Base-by-base conservation (phyloP, 2,113 vertebrate species). In the Athene cunicularia region DNA sequence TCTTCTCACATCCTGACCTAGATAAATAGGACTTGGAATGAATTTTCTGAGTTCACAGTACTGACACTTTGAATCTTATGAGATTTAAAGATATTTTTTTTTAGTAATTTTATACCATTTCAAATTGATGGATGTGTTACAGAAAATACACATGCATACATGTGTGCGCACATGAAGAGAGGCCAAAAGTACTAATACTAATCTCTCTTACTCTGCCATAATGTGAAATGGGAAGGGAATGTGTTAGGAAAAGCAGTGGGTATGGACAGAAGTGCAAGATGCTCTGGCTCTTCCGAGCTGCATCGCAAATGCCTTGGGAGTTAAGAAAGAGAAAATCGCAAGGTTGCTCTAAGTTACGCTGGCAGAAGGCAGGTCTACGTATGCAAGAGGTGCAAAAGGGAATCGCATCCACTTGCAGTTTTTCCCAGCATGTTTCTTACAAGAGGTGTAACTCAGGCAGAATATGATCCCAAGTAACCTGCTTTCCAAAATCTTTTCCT, bases 21-120 rank as follows among this genome's bases (percentile, higher is more conserved):
- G 90, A 96, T 96, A 93, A 96, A 96, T 90, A 94, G 62, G 87
- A 82, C 45, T 95, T 93, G 87, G 93, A 89, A 90, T 75, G 84
- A 85, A 75, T 94, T 91, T 95, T 94, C 37, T 82, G 80, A 72
- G 62, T 96, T 95, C 5, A 2, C 66, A 93, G 90, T 74, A 53
- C 58, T 68, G 70, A 73, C 84, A 85, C 87, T 52, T 77, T 27
- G n/a, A 73, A 62, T 95, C 55, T 90, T 91, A 58, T 66, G 62
- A 87, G 74, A 82, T 76, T 81, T 85, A 63, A 91, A 82, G 73
- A 32, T 41, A 37, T 19, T 56, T 27, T 73, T 86, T 39, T 68
- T 73, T 18, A 60, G 76, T 81, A 13, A 19, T 81, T 80, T 85
- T 79, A 41, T 87, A 41, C 58, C 41, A 30, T 64, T 75, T 93